Evolutionary conservation across 2,797 vertebrate genomes (phyloP), one percentile per base, ranked within the genome.

Genomic region (Mustela erminea): DNA sequence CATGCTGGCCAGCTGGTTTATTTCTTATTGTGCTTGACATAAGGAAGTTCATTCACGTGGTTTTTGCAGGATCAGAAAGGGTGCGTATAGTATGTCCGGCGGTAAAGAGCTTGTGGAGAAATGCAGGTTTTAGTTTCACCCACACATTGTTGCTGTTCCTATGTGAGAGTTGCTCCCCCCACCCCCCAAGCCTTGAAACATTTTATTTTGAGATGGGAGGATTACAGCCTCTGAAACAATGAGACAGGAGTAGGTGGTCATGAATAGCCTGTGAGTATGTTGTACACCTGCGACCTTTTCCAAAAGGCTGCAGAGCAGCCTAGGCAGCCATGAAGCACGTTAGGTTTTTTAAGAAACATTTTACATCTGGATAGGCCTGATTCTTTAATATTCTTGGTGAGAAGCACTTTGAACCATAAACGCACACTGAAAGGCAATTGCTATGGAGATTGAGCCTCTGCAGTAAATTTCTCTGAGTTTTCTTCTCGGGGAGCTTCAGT

Each of bases 31-130:
- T 90, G 93, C 25, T 86, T 82, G 88, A 87, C n/a, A 88, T 77
- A 96, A 93, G 93, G 94, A 97, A 97, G 94, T 95, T 93, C 93
- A 70, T 75, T 41, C 96, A 96, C 92, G 84, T 93, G 97, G 95
- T 72, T 87, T 77, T 56, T 38, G 68, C 87, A 93, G 27, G 58
- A 35, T 46, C 68, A 74, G 64, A 78, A 95, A 95, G 92, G 87
- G 74, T 80, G 80, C 82, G 66, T 95, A 88, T 89, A 88, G 11
- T 80, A n/a, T 43, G 93, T 95, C 75, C 86, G 20, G 60, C 15
- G 60, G 77, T 70, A 97, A 92, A 95, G 74, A 82, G 66, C 87
- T 93, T 35, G 49, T 87, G 66, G 62, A 97, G 88, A 85, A 93
- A 70, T 25, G 87, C 38, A 85, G 74, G 75, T 90, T 97, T 96